Conservation (phyloP, 2,797 vertebrate species). For the Cottoperca gobio region DNA sequence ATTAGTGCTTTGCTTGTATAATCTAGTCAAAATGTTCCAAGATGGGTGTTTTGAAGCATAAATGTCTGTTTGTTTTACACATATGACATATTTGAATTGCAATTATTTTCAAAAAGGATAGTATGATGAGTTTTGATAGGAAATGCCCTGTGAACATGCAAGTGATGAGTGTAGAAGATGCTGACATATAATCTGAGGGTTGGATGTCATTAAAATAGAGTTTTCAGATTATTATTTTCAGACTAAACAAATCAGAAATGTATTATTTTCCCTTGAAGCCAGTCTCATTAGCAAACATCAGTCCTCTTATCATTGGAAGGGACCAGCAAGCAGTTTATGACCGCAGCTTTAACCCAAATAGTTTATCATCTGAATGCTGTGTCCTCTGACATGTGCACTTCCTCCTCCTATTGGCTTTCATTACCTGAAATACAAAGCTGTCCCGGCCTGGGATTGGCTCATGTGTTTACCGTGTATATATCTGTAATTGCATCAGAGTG, state of each 20-base stretch:
- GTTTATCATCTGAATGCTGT: neutral
- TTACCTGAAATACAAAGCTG: constrained; percentile 24
- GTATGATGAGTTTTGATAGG: neutral
- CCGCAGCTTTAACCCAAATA: neutral
- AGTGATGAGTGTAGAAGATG: neutral
- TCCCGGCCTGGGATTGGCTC: constrained; percentile 14
- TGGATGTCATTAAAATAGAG: neutral
- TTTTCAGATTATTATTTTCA: neutral
- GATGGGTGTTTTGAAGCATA: neutral
- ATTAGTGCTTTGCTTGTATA: neutral
- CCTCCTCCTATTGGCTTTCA: constrained; percentile 7
- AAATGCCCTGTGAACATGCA: neutral
- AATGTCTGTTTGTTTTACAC: too few relatives aligned
- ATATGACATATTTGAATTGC: neutral
- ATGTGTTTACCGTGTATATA: neutral
- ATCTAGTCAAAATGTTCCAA: too few relatives aligned
- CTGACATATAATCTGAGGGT: neutral
- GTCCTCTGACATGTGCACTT: neutral
- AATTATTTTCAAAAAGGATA: neutral
- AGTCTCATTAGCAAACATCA: neutral
- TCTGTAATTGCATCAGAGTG: constrained; percentile 16
- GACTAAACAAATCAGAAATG: neutral
- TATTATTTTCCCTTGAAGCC: neutral
- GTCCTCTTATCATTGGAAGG: neutral
- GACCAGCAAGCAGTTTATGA: neutral